phyloP scores from a whole-genome alignment of 2,113 vertebrate genomes.

The Todiramphus chloris region DNA sequence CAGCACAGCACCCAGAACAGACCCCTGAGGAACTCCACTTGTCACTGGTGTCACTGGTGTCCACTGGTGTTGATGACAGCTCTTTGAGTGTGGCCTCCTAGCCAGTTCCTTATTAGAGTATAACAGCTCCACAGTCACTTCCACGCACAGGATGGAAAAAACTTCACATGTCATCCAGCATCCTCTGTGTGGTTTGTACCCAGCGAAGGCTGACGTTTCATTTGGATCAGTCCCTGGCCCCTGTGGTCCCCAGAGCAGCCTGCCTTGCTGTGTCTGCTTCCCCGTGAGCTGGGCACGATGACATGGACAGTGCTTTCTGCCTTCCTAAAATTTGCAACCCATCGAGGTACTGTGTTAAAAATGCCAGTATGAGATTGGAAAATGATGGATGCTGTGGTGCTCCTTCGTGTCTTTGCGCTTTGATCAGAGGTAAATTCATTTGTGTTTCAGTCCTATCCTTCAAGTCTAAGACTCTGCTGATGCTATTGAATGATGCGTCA shows the following conservation, averaged over 20 bases:
- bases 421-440: slow-evolving; percentile 59
- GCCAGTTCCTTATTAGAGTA: too few relatives aligned
- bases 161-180: too few relatives aligned
- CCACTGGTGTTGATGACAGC: too few relatives aligned
- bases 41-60: too few relatives aligned
- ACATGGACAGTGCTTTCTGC: not conserved
- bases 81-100: too few relatives aligned
- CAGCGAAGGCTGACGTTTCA: not conserved
- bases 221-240: not conserved
- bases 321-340: not conserved
- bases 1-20: too few relatives aligned
- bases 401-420: slow-evolving; percentile 9
- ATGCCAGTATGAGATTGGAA: not conserved
- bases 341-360: not conserved
- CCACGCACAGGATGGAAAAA: too few relatives aligned
- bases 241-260: not conserved
- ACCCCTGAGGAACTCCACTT: too few relatives aligned
- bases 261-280: not conserved
- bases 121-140: too few relatives aligned
- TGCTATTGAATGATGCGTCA: slow-evolving; percentile 34
- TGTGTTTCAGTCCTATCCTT: slow-evolving; percentile 48
- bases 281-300: not conserved
- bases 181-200: not conserved
- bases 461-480: slow-evolving; percentile 34
- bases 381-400: slow-evolving; percentile 9